phyloP scores from a whole-genome alignment of 1,140 invertebrate genomes.

The Aricia agestis region DNA sequence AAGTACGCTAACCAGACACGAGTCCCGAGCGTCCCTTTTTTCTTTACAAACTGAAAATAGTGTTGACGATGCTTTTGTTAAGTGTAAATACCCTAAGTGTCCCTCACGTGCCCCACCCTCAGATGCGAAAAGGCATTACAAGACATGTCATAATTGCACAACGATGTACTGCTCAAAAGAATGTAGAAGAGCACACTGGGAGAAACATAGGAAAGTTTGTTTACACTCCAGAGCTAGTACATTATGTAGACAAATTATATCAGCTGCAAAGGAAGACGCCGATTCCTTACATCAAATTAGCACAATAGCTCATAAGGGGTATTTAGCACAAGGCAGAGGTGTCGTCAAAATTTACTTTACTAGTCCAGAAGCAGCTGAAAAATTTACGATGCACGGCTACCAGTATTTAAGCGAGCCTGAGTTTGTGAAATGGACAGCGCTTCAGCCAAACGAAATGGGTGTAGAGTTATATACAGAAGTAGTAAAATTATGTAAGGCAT shows the following conservation, averaged over 20 bases:
- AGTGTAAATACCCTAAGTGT: conserved; percentile 88
- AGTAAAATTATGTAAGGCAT: conserved; percentile 89
- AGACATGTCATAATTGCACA: conserved; percentile 95
- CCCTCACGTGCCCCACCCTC: conserved; percentile 78
- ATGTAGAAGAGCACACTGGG: conserved; percentile 92
- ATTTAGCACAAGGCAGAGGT: conserved; percentile 89
- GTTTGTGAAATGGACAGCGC: conserved; percentile 87
- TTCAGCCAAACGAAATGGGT: conserved; percentile 91
- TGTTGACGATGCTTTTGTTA: conserved; percentile 77
- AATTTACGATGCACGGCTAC: conserved; percentile 84
- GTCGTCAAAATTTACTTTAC: conserved; percentile 94
- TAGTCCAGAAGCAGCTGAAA: conserved; percentile 88
- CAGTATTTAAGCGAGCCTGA: conserved; percentile 84
- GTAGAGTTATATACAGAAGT: conserved; percentile 90
- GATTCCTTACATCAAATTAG: conserved; percentile 88
- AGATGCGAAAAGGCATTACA: conserved; percentile 85
- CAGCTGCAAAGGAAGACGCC: conserved; percentile 89
- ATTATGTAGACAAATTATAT: conserved; percentile 92
- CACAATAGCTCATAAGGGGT: conserved; percentile 86
- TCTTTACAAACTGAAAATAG: conserved; percentile 70
- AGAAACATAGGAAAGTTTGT: conserved; percentile 92
- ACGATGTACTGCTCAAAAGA: conserved; percentile 91
- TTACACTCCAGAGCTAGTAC: conserved; percentile 91
- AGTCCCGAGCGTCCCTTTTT: conserved; percentile 64
- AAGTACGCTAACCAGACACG: conserved; percentile 51